These are phyloP conservation scores for Oryzias celebensis DNA, from an alignment of 2,113 vertebrate genomes.

Conservation along the genomic window DNA sequence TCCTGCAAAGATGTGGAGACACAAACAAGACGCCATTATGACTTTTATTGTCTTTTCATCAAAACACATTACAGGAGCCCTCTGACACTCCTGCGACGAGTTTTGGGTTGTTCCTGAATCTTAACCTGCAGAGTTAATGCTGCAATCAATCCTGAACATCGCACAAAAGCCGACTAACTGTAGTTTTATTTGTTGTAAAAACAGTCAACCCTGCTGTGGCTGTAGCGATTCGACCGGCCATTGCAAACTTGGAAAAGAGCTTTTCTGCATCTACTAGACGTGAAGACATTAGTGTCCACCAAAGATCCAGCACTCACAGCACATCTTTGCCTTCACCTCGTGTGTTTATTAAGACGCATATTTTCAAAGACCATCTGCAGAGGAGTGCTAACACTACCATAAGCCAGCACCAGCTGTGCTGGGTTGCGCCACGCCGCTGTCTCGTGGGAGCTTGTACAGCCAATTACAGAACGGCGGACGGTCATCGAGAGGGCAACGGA, in stretches of 20 bases:
- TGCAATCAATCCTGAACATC: not conserved
- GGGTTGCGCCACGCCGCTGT: conserved; percentile 6
- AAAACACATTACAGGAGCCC: not conserved
- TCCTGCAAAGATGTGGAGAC: not conserved
- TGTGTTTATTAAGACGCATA: conserved; percentile 24
- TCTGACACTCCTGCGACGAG: not conserved
- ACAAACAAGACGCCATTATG: conserved; percentile 1
- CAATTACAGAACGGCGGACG: conserved; percentile 32
- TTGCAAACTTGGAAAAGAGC: not conserved
- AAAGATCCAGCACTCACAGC: conserved; percentile 8
- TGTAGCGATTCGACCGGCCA: not conserved
- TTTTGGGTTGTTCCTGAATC: not conserved
- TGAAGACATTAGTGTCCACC: not conserved
- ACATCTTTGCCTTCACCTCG: conserved; percentile 22
- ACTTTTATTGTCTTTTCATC: not conserved
- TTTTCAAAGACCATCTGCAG: conserved; percentile 29
- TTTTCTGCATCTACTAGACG: not conserved
- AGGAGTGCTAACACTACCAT: conserved; percentile 11
- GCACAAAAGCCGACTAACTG: not conserved
- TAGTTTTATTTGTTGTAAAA: not conserved
- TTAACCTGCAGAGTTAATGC: not conserved
- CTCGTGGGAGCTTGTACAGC: conserved; percentile 23
- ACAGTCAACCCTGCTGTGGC: not conserved
- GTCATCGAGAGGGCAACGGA: conserved; percentile 41
- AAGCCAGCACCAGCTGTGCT: conserved; percentile 25